Percentiles rank a stretch among this genome's conserved stretches.
Evolutionary conservation across 2,113 vertebrate genomes (phyloP).

Genomic region (Seriola aureovittata): DNA sequence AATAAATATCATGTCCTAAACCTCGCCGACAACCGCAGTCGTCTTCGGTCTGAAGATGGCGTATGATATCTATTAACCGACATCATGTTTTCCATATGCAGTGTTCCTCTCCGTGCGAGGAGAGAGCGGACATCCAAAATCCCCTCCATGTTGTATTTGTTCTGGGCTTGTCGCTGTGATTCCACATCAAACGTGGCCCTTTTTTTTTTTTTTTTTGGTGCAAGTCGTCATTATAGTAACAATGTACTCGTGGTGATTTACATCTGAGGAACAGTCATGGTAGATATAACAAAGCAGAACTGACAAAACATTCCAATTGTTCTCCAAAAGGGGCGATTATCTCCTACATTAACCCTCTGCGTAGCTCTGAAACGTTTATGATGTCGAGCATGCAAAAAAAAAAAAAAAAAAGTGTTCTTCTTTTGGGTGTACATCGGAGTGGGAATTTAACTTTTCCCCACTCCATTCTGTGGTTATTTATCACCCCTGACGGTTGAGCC

Average conservation of each 20-base stretch:
- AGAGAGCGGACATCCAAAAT: conserved; percentile 48
- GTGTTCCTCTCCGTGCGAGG: conserved; percentile 22
- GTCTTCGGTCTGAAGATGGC: conserved; percentile 44
- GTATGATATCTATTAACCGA: conserved; percentile 61
- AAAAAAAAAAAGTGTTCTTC: conserved; percentile 6
- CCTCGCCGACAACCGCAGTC: conserved; percentile 55
- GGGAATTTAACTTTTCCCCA: conserved; percentile 63
- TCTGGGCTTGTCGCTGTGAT: conserved; percentile 54
- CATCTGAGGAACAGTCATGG: conserved; percentile 60
- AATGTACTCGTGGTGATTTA: conserved; percentile 52
- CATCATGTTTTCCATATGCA: conserved; percentile 71
- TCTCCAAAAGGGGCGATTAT: conserved; percentile 41
- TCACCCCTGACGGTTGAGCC: conserved; percentile 75
- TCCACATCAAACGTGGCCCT: conserved; percentile 55
- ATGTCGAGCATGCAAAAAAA: conserved; percentile 23
- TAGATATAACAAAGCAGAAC: conserved; percentile 58
- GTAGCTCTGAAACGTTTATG: conserved; percentile 20
- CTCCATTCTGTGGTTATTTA: conserved; percentile 79
- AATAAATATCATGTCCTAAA: conserved; percentile 57
- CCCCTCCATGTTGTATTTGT: conserved; percentile 56
- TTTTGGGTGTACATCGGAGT: conserved; percentile 45
- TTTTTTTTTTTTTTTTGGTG: neutral
- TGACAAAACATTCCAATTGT: conserved; percentile 58
- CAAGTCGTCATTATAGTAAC: conserved; percentile 51
- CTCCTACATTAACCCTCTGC: conserved; percentile 41